Base-by-base conservation (phyloP, 2,888 invertebrate species). In the Pasiphila rectangulata region DNA sequence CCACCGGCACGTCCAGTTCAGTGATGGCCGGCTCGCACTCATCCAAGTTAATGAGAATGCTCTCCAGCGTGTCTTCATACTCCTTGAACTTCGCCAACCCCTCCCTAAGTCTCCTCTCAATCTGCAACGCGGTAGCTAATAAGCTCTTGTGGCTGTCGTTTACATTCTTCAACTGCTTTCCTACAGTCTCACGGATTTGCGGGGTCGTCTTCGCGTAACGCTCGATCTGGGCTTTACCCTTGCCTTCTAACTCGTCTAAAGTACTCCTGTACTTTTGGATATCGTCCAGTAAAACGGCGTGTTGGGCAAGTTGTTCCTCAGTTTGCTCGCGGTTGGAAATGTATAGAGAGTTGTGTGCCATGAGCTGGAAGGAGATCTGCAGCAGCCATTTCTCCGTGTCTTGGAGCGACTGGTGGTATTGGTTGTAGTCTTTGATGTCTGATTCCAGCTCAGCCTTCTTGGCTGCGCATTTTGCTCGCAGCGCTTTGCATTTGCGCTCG, bases 301-400 rank as follows among this genome's bases (percentile, higher is more conserved):
- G 98, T 69, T 96, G 96, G n/a, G 94, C 93, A 24, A 98, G 91
- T 79, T 98, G 97, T 56, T 96, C 95, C 64, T 95, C 92, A 0
- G 97, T 97, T 76, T 98, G 97, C 61, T 96, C 95, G 46, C 96
- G 92, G 67, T 96, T 97, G 3, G 95, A 94, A 51, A 98, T 97
- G 71, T 97, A 97, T 12, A 98, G 87, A 0, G 97, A 96, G 75
- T 98, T 98, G 72, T 98, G 97, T 0, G 97, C 96, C 97, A 98
- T 98, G 0, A 98, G 90, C 70, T 96, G 96, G 92, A 98, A 97
- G 1, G 97, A 97, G 39, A 96, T 95, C 81, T 98, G 97, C 15
- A 98, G 80, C 34, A 98, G 84, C 98, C 98, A 98, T 75, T 98
- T 98, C 76, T 98, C 98, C 0, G 95, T 95, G 63, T 98, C 97